These are phyloP conservation scores for Telmatochromis bifrenatus DNA, from an alignment of 2,113 vertebrate genomes.

Conservation along the genomic window DNA sequence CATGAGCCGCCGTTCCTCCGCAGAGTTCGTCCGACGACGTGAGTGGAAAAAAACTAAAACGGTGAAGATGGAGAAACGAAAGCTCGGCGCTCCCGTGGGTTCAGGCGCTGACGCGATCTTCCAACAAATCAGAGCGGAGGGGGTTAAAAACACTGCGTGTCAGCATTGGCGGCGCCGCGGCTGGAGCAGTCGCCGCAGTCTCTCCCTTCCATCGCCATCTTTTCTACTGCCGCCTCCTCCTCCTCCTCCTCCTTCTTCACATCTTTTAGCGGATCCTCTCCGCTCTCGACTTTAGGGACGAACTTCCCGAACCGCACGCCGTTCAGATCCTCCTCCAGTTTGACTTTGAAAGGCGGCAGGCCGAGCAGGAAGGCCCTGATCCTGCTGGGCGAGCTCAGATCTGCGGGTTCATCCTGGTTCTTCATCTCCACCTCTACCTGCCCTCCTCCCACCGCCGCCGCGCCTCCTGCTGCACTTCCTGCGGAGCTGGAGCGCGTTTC, in stretches of 20 bases:
- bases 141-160: conserved; percentile 30
- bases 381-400: conserved; percentile 72
- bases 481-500: background rate
- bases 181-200: background rate
- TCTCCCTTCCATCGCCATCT: conserved; percentile 4
- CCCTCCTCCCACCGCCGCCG: background rate
- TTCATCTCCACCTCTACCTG: background rate
- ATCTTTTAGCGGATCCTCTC: background rate
- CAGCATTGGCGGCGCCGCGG: background rate
- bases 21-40: background rate
- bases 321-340: conserved; percentile 55
- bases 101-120: background rate
- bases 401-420: conserved; percentile 70
- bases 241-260: background rate
- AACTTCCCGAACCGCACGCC: conserved; percentile 22
- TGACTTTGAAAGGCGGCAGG: conserved; percentile 48
- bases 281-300: background rate
- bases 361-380: conserved; percentile 65
- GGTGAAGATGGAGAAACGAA: background rate
- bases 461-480: background rate
- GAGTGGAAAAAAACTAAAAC: background rate
- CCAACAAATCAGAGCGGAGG: background rate
- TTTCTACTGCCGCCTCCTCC: background rate
- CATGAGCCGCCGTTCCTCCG: conserved; percentile 6
- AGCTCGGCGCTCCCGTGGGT: background rate